Evolutionary conservation across 2,888 invertebrate genomes (phyloP), one percentile per base, ranked within the genome.

Genomic region (Drosophila neotestacea): DNA sequence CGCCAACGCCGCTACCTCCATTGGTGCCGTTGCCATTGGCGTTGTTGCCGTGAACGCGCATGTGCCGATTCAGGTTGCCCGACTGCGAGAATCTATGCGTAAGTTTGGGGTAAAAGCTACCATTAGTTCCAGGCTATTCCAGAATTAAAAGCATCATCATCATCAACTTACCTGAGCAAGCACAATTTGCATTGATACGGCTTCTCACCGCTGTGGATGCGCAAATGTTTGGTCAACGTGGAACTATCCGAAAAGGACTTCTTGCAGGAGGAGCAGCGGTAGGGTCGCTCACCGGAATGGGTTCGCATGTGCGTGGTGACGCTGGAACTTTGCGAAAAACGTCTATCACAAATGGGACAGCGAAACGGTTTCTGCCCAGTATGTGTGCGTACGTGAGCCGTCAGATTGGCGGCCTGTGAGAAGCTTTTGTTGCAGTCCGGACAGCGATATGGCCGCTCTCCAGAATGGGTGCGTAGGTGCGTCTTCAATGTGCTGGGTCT

Each of bases 221-320:
- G 94, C 74, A 99, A 94, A 93, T 99, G 99, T 93, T 99, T 99
- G 58, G 99, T 99, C 62, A 99, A 93, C 1, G 99, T 99, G 39
- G 99, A 99, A 90, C 98, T 98, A 93, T 99, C 99, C 4, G 99
- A 99, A 93, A 99, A 99, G 4, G 99, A 98, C 92, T 99, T 99
- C 92, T 98, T 98, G 93, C 99, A 99, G 88, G 98, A 95, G 79
- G 97, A 95, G 93, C 99, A 99, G 94, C 95, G 95, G 92, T 99
- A 99, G 0, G 99, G 99, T 65, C 98, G 94, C 77, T 99, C 99
- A n/a, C 99, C 99, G n/a, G 98, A 98, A 93, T 99, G 99, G n/a
- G 99, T 99, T 91, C 99, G 95, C 98, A 99, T 98, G 94, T 99
- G 99, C 79, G 99, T 99, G 63, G 99, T 99, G 59, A 99, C 98